Evolutionary conservation across 2,888 invertebrate species (phyloP).

Genomic region (Dynastes grantii): DNA sequence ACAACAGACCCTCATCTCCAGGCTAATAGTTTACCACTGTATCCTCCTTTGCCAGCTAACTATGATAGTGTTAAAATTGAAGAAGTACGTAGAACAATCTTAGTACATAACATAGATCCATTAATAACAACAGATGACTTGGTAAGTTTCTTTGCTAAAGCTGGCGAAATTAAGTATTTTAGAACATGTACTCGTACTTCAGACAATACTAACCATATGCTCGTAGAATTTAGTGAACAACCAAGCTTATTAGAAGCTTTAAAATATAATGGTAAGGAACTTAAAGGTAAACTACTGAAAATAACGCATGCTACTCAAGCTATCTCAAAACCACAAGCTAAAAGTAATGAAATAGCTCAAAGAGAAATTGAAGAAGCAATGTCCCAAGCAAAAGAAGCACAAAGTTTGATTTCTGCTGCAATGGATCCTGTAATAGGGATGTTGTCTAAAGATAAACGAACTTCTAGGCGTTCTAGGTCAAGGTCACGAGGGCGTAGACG

Average conservation of each 20-base stretch:
- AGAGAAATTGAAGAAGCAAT: conserved; percentile 97
- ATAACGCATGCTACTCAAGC: conserved; percentile 94
- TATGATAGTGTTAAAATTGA: conserved; percentile 93
- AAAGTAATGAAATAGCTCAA: conserved; percentile 96
- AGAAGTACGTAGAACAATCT: conserved; percentile 94
- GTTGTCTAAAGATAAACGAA: conserved; percentile 88
- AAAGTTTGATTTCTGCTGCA: conserved; percentile 94
- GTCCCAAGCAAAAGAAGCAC: conserved; percentile 96
- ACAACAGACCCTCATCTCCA: conserved; percentile 93
- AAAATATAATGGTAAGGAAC: conserved; percentile 84
- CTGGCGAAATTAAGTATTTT: conserved; percentile 96
- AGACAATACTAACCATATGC: conserved; percentile 84
- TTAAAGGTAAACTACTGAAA: conserved; percentile 80
- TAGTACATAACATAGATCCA: conserved; percentile 86
- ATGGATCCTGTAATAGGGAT: conserved; percentile 93
- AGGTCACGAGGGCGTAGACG: conserved; percentile 68
- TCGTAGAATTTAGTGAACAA: conserved; percentile 96
- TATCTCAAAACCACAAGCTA: conserved; percentile 93
- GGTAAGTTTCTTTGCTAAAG: conserved; percentile 89
- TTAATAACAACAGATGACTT: conserved; percentile 83
- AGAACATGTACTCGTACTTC: conserved; percentile 90
- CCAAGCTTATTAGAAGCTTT: conserved; percentile 89
- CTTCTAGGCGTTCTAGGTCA: conserved; percentile 68
- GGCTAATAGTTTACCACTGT: conserved; percentile 86
- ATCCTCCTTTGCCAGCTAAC: conserved; percentile 91